These are phyloP conservation scores for Blastobasis lacticolella DNA, from an alignment of 2,888 invertebrate genomes.

Conservation along the genomic window DNA sequence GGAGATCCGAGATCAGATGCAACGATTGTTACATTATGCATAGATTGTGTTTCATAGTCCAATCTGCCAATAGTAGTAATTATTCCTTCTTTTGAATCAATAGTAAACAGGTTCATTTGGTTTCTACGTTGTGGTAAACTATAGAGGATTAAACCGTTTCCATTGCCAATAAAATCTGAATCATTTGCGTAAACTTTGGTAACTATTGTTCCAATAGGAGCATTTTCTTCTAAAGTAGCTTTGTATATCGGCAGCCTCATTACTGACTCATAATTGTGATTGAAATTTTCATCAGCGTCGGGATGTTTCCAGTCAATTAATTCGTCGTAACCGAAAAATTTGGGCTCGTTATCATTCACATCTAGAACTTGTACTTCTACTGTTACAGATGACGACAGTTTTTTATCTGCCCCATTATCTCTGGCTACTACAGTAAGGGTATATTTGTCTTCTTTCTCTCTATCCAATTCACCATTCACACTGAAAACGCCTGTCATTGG, in stretches of 20 bases:
- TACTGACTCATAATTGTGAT: conserved; percentile 69
- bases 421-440: conserved; percentile 81
- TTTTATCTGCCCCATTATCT: conserved; percentile 79
- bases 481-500: conserved; percentile 79
- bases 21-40: conserved; percentile 84
- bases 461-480: conserved; percentile 84
- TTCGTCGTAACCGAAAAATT: conserved; percentile 85
- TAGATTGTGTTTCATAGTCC: conserved; percentile 79
- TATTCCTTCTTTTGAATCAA: conserved; percentile 90
- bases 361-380: conserved; percentile 88
- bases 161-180: conserved; percentile 87
- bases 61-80: conserved; percentile 83
- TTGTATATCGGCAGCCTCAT: conserved; percentile 82
- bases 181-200: conserved; percentile 88
- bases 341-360: conserved; percentile 88
- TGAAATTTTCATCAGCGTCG: conserved; percentile 58
- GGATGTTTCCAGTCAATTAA: conserved; percentile 63
- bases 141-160: conserved; percentile 89
- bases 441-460: conserved; percentile 82
- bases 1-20: conserved; percentile 91
- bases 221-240: conserved; percentile 82
- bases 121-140: conserved; percentile 80
- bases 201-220: conserved; percentile 82
- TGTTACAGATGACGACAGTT: conserved; percentile 81
- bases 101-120: conserved; percentile 79